Base-by-base conservation (phyloP, 2,113 vertebrate genomes). In the Penelope pileata region DNA sequence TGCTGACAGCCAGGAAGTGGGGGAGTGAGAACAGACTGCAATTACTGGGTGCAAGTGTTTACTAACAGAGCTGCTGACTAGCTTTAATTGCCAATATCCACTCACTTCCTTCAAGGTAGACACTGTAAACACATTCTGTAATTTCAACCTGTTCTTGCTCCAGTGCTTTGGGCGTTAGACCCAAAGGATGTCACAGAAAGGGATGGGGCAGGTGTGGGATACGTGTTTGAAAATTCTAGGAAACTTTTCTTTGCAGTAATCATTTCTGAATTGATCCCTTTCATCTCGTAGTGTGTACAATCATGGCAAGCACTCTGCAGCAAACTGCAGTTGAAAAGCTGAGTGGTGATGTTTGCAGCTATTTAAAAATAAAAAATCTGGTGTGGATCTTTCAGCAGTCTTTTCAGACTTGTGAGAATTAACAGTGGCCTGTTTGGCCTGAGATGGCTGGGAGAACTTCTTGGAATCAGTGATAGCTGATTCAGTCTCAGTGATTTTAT, bases 231-330 rank as follows among this genome's bases (percentile, higher is more conserved):
- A 27, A 54, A 42, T 12, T 38, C 45, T 72, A 48, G 51, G 48
- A 54, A 82, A 47, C 2, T 1, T 21, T 59, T 13, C 27, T 77
- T 24, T 88, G 58, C 16, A 18, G 17, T 60, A 60, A 53, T 77
- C 2, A 5, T 26, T 81, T 53, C 29, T 38, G 81, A 21, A 45
- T 63, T 13, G 16, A 18, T 0, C 1, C 38, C 6, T 62, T 69
- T 86, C 50, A 45, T 50, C 45, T 58, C 23, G 13, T 58, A 30
- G 24, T 16, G 2, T 62, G 19, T 32, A 27, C 59, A 63, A 42
- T 42, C 0, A 0, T 36, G 34, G 56, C 50, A 76, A 88, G 36
- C 18, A 17, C 56, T 43, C 16, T 75, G 29, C 22, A 42, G 29
- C 40, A 74, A 5, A 3, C 7, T 63, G 27, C 51, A 38, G 77